These are phyloP conservation scores for Pyrocephalus nanus DNA, from an alignment of 2,797 vertebrate genomes.

Conservation along the genomic window DNA sequence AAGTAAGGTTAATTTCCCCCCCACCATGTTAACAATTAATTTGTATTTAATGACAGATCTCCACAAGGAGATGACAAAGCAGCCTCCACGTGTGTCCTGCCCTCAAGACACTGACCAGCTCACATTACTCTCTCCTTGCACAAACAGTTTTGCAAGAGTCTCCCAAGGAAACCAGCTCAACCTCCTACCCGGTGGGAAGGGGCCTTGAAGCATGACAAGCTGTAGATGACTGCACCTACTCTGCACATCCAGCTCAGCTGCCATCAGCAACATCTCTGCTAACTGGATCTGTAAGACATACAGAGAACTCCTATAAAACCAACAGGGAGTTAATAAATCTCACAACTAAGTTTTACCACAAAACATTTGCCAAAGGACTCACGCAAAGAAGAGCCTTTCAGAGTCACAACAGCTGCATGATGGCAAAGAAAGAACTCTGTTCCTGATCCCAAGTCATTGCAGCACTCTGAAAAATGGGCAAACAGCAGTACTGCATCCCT, in stretches of 20 bases:
- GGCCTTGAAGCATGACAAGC: neutral
- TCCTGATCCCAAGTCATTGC: neutral
- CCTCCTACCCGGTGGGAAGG: neutral
- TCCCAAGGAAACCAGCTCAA: neutral
- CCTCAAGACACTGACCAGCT: neutral
- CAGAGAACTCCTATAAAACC: conserved; percentile 14
- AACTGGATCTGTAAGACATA: neutral
- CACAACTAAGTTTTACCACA: conserved; percentile 3
- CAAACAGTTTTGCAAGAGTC: neutral
- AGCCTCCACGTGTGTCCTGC: neutral
- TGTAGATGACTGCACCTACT: neutral
- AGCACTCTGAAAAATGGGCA: neutral
- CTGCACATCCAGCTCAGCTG: neutral
- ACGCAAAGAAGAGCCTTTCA: neutral
- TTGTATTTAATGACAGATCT: conserved; percentile 10
- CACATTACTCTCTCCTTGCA: neutral
- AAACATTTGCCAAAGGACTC: conserved; percentile 36
- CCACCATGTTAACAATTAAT: neutral
- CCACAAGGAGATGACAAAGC: neutral
- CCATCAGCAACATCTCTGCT: neutral
- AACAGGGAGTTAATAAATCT: conserved; percentile 22
- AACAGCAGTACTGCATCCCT: neutral
- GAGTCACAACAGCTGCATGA: neutral
- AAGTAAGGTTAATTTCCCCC: neutral
- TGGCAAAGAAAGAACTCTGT: neutral